Evolutionary conservation across 2,113 vertebrate genomes (phyloP).

Genomic region (Corynorhinus townsendii): DNA sequence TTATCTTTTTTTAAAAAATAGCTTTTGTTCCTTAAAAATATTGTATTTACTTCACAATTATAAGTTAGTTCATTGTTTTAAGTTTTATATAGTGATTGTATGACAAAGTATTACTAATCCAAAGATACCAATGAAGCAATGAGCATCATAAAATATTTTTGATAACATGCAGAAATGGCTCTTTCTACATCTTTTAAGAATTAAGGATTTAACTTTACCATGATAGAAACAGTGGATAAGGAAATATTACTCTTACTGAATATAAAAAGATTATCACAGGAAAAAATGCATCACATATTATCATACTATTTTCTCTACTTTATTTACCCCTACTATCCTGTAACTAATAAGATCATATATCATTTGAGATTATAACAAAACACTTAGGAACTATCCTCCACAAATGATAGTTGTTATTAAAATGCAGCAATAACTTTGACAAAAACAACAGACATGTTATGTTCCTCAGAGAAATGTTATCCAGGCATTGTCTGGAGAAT

Average conservation of each 20-base stretch:
- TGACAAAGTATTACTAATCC: background rate
- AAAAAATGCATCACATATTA: background rate
- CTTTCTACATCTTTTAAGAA: background rate
- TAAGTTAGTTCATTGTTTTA: background rate
- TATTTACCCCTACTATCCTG: background rate
- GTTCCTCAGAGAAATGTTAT: conserved; percentile 28
- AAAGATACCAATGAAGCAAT: background rate
- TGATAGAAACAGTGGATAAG: background rate
- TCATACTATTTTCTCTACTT: background rate
- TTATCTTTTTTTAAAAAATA: background rate
- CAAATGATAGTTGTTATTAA: conserved; percentile 27
- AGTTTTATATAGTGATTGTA: background rate
- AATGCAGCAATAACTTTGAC: conserved; percentile 22
- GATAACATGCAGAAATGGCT: background rate
- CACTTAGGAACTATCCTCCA: background rate
- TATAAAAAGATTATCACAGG: background rate
- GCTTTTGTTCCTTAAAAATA: background rate
- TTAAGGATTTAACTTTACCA: background rate
- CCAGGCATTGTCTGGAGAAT: background rate
- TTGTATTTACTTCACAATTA: background rate
- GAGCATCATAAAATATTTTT: background rate
- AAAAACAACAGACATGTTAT: background rate
- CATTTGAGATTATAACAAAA: background rate
- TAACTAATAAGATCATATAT: background rate
- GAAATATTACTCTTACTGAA: background rate